A percentile compares a stretch with the other conserved stretches of the same genome.
These are phyloP conservation scores for Sisor rabdophorus DNA, from an alignment of 2,113 vertebrate species.

Conservation along the genomic window DNA sequence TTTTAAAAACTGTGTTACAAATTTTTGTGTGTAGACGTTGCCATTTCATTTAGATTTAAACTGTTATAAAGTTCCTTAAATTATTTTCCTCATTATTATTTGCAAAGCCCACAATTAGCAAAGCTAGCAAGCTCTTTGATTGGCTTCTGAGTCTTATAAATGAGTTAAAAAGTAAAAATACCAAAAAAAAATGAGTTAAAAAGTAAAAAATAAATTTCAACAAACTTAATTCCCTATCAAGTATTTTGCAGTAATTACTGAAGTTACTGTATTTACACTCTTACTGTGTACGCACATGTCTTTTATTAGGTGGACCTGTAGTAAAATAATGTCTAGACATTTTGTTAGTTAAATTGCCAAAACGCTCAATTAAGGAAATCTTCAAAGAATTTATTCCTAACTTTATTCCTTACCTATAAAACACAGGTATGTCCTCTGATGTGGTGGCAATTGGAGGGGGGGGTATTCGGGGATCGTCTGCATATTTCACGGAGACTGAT, in stretches of 20 bases:
- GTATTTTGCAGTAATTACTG: not conserved
- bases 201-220: too few relatives aligned
- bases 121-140: too few relatives aligned
- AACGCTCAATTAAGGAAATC: not conserved
- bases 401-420: conserved; percentile 6
- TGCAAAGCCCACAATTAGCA: too few relatives aligned
- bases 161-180: too few relatives aligned
- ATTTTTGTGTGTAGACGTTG: too few relatives aligned
- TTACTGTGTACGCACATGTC: not conserved
- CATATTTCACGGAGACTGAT: not conserved
- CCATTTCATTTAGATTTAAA: too few relatives aligned
- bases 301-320: conserved; percentile 17
- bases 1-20: too few relatives aligned
- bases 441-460: conserved; percentile 5
- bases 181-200: too few relatives aligned
- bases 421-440: conserved; percentile 28
- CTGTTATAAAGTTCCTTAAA: too few relatives aligned
- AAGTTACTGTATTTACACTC: not conserved
- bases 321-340: conserved; percentile 26
- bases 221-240: too few relatives aligned
- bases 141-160: too few relatives aligned
- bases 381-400: not conserved
- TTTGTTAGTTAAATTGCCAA: not conserved
- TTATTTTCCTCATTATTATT: too few relatives aligned
- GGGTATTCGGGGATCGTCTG: not conserved